Conservation (phyloP, 2,888 invertebrate species). For the Euplexia lucipara region DNA sequence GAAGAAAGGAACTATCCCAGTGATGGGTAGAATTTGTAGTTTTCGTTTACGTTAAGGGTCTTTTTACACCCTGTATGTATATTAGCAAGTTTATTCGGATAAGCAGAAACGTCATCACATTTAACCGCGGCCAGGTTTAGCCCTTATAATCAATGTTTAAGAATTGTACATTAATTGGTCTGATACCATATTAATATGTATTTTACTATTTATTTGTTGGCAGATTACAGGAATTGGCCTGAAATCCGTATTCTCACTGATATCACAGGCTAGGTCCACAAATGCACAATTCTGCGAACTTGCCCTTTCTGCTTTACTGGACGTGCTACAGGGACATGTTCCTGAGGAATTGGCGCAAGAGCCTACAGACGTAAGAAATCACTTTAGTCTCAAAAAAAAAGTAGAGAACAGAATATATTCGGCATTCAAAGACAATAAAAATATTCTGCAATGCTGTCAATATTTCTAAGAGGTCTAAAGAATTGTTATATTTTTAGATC, state of each 20-base stretch:
- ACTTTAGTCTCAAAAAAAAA: neutral
- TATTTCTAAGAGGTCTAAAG: neutral
- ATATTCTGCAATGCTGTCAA: neutral
- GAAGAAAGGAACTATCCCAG: too few relatives aligned
- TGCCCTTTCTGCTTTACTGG: conserved; percentile 96
- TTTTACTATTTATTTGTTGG: conserved; percentile 43
- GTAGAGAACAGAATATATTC: neutral
- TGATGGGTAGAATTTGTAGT: too few relatives aligned
- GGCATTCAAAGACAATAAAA: neutral
- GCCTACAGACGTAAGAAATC: conserved; percentile 92
- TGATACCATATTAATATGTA: neutral
- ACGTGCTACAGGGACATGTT: conserved; percentile 97
- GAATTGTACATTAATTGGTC: neutral
- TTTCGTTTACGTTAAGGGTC: too few relatives aligned
- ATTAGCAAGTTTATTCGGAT: neutral
- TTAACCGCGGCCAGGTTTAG: neutral
- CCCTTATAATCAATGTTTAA: neutral
- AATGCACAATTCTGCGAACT: conserved; percentile 97
- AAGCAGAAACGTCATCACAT: neutral
- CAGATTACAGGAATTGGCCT: conserved; percentile 96
- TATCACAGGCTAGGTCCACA: conserved; percentile 95
- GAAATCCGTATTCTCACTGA: conserved; percentile 97
- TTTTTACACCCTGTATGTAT: too few relatives aligned
- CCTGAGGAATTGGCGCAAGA: conserved; percentile 96
- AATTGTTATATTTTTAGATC: conserved; percentile 82